Evolutionary conservation across 2,797 vertebrate genomes (phyloP), one percentile per base, ranked within the genome.

Genomic region (Sebastes matsubarae): DNA sequence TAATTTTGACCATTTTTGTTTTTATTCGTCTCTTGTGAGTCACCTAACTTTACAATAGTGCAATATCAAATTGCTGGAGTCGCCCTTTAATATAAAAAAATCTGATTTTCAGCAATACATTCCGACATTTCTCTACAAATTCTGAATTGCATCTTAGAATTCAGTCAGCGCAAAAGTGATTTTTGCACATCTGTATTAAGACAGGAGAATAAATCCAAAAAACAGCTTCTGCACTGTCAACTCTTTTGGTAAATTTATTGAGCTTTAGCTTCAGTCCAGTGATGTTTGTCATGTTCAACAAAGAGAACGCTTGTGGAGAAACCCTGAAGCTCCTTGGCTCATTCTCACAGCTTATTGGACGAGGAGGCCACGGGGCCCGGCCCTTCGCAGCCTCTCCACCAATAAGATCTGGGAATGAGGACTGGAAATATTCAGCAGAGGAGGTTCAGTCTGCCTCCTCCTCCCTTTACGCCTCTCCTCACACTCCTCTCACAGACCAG

Each of bases 391-490:
- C 5, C 64, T 18, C 22, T 69, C 18, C 11, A 55, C 80, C 72
- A 87, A 72, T 69, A 25, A 59, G 59, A 1, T 36, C 3, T 46
- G 68, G 82, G 73, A 60, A 66, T 1, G 8, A 75, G 24, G 29
- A 74, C 38, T 60, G 58, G 72, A 66, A 27, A 4, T 61, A 14
- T 61, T 71, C 58, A 71, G 76, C 29, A 68, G 60, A 84, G 52
- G 50, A 68, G 24, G 60, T 16, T 68, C 78, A 52, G 24, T 63
- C 66, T 3, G 30, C 32, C 34, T 50, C 66, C 61, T 4, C 79
- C 84, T 80, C 77, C 72, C 46, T 72, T 75, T 70, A 22, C 68
- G 50, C 60, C 42, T 46, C 61, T 4, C 79, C 84, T 77, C 77
- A 72, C 54, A 22, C 68, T 66, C 59, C 20, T 42, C 50, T 72